Conservation (phyloP, 2,888 invertebrate genomes). For the Hylaea fasciaria region DNA sequence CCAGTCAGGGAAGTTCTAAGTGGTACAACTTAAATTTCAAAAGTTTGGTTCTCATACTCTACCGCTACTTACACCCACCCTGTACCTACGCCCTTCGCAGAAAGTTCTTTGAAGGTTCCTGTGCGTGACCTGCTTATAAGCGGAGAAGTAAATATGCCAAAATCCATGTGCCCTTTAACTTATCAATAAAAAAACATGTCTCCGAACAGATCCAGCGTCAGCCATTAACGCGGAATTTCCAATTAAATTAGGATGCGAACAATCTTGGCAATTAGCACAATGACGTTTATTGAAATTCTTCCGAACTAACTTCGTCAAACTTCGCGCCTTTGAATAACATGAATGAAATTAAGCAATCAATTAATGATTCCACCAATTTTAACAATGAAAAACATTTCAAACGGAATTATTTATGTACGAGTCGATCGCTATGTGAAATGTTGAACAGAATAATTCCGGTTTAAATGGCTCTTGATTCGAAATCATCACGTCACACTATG, state of each 20-base stretch:
- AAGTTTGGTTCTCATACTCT: too few species aligned
- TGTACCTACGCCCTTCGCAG: too few species aligned
- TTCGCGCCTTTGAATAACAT: constrained; percentile 57
- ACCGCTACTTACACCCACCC: too few species aligned
- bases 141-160: too few species aligned
- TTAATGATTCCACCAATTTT: constrained; percentile 52
- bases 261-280: constrained; percentile 60
- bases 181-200: not conserved
- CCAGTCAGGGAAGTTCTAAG: too few species aligned
- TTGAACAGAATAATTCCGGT: constrained; percentile 2
- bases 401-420: constrained; percentile 7
- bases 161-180: too few species aligned
- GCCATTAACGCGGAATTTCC: constrained; percentile 12
- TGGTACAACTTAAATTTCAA: too few species aligned
- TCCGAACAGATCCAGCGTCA: not conserved
- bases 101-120: too few species aligned
- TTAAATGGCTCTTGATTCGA: constrained; percentile 5
- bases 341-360: constrained; percentile 70
- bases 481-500: constrained; percentile 23
- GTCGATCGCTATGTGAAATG: constrained; percentile 8
- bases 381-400: constrained; percentile 44
- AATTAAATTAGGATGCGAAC: constrained; percentile 38
- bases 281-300: constrained; percentile 72
- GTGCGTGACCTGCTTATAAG: too few species aligned
- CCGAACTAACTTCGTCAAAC: constrained; percentile 48